Conservation (phyloP, 2,113 vertebrate genomes). For the Trichomycterus rosablanca region DNA sequence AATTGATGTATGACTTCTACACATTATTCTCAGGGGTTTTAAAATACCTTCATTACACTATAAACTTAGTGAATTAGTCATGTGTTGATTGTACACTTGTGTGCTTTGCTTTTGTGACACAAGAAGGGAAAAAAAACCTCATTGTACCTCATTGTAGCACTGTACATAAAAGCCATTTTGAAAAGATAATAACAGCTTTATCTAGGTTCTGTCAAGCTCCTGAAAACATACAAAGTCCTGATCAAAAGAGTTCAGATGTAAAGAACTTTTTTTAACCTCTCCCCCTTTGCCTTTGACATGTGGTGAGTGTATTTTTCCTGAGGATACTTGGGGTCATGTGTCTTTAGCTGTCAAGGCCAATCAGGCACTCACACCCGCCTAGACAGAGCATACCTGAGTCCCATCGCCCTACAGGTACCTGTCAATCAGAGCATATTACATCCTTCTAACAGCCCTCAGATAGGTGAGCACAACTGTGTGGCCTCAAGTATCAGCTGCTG, state of each 20-base stretch:
- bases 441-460: conserved; percentile 15
- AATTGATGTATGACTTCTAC: too few relatives aligned
- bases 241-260: conserved; percentile 8
- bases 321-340: conserved; percentile 28
- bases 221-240: background rate
- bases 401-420: conserved; percentile 26
- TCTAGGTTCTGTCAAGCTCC: background rate
- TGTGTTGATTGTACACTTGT: too few relatives aligned
- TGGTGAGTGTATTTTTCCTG: background rate
- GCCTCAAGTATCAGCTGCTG: too few relatives aligned
- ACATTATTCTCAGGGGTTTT: too few relatives aligned
- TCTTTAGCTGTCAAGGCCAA: conserved; percentile 48
- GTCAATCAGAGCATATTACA: conserved; percentile 38
- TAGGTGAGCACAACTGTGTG: background rate
- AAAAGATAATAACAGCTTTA: background rate
- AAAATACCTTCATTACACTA: too few relatives aligned
- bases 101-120: too few relatives aligned
- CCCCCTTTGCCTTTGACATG: background rate
- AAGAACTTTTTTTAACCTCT: background rate
- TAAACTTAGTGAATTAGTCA: too few relatives aligned
- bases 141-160: background rate
- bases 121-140: too few relatives aligned
- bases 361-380: conserved; percentile 47
- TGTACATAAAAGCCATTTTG: too few relatives aligned
- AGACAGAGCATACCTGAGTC: conserved; percentile 50